Conservation (phyloP, 2,888 invertebrate species). For the Aromia moschata region DNA sequence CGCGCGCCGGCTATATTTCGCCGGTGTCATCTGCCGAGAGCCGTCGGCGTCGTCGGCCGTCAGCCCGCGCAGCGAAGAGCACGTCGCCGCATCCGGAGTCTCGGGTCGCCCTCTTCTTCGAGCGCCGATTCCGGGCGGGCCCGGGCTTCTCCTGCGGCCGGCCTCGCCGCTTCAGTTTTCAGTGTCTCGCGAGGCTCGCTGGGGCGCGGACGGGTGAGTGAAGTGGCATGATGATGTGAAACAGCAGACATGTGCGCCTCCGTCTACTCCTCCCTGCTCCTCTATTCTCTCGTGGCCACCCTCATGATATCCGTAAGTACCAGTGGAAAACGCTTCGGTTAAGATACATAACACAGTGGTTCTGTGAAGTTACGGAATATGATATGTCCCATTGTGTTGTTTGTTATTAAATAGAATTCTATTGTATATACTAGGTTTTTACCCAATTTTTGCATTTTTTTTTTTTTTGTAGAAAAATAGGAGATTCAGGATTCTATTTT, state of each 20-base stretch:
- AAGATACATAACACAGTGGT: too few species aligned
- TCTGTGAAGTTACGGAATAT: too few species aligned
- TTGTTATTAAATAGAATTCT: too few species aligned
- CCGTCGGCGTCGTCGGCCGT: constrained; percentile 15
- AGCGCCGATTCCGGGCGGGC: constrained; percentile 19
- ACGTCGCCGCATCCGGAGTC: constrained; percentile 18
- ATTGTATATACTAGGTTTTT: too few species aligned
- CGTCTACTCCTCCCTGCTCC: constrained; percentile 53
- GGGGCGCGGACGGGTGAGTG: constrained; percentile 55
- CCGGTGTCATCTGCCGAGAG: constrained; percentile 16
- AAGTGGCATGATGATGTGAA: constrained; percentile 56
- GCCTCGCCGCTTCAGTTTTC: constrained; percentile 31
- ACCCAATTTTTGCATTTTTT: too few species aligned
- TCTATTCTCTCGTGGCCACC: constrained; percentile 47
- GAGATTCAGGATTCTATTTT: too few species aligned
- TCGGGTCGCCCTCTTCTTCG: constrained; percentile 6
- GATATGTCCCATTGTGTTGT: too few species aligned
- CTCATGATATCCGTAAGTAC: constrained; percentile 51
- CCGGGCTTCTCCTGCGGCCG: constrained; percentile 24
- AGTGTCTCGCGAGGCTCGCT: constrained; percentile 56
- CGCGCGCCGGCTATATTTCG: constrained; percentile 4
- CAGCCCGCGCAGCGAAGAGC: neutral
- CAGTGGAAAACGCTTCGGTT: too few species aligned
- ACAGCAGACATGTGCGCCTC: constrained; percentile 56
- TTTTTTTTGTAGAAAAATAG: too few species aligned